Evolutionary conservation across 2,113 vertebrate species (phyloP).

Genomic region (Astur gentilis): DNA sequence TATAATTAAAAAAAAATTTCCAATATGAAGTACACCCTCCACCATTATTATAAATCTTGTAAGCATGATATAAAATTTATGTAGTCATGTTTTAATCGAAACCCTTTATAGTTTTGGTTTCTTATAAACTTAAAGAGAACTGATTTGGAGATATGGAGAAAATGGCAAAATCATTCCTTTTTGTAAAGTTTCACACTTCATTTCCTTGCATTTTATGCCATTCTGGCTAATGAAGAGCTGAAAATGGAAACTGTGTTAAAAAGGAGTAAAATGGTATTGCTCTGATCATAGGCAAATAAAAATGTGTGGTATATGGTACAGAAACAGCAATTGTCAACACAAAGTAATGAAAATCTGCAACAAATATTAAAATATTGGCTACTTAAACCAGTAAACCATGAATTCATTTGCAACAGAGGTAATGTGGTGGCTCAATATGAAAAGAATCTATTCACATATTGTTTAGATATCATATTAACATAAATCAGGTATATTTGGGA

Average conservation of each 20-base stretch:
- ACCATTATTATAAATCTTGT: neutral
- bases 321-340: slow-evolving; percentile 34
- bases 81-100: slow-evolving; percentile 33
- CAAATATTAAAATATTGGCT: slow-evolving; percentile 8
- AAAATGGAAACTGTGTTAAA: slow-evolving; percentile 29
- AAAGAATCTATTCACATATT: slow-evolving; percentile 30
- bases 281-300: slow-evolving; percentile 39
- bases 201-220: slow-evolving; percentile 12
- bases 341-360: slow-evolving; percentile 13
- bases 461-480: neutral
- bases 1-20: neutral
- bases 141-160: neutral
- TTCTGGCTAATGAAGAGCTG: neutral
- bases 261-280: neutral
- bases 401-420: slow-evolving; percentile 7
- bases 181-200: neutral
- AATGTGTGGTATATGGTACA: slow-evolving; percentile 2
- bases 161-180: neutral
- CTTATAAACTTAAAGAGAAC: slow-evolving; percentile 1
- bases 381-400: slow-evolving; percentile 15
- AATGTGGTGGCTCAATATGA: neutral
- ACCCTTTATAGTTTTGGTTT: neutral
- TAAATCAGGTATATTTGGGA: neutral
- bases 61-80: neutral
- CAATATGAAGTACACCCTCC: neutral